These are phyloP conservation scores for Heliopora coerulea DNA, from an alignment of 92 coral and sea anemone genomes.

Conservation along the genomic window DNA sequence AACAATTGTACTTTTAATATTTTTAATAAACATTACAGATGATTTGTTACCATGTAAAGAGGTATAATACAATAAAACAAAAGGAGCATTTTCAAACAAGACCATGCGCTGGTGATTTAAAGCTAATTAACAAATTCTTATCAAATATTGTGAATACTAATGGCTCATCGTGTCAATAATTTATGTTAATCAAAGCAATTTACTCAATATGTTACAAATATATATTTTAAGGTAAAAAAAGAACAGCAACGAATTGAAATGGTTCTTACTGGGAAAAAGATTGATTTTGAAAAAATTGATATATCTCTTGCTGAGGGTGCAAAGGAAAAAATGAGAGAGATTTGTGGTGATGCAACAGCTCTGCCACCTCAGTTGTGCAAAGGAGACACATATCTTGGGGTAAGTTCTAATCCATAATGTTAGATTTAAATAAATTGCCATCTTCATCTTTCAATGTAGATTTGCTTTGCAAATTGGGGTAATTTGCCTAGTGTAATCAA, in stretches of 20 bases:
- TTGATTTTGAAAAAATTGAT: conserved; percentile 56
- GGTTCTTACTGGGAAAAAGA: conserved; percentile 51
- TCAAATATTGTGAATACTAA: neutral
- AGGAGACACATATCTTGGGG: conserved; percentile 92
- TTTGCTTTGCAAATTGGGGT: too few species aligned
- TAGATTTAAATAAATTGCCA: neutral
- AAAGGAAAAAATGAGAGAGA: conserved; percentile 70
- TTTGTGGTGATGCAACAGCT: conserved; percentile 54
- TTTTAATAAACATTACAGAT: too few species aligned
- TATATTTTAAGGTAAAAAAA: conserved; percentile 63
- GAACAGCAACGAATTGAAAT: conserved; percentile 66
- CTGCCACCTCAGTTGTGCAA: conserved; percentile 82
- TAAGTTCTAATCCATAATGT: conserved; percentile 29
- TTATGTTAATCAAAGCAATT: neutral
- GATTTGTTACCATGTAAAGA: too few species aligned
- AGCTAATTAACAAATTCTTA: too few species aligned
- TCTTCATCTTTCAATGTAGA: too few species aligned
- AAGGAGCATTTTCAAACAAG: too few species aligned
- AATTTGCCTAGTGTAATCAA: neutral
- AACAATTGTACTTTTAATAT: too few species aligned
- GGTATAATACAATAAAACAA: too few species aligned
- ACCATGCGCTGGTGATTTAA: too few species aligned
- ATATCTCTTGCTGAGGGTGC: conserved; percentile 61
- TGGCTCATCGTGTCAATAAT: neutral
- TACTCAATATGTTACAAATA: too few species aligned